Evolutionary conservation across 2,113 vertebrate genomes (phyloP), one percentile per base, ranked within the genome.

Genomic region (Myotis davidii): DNA sequence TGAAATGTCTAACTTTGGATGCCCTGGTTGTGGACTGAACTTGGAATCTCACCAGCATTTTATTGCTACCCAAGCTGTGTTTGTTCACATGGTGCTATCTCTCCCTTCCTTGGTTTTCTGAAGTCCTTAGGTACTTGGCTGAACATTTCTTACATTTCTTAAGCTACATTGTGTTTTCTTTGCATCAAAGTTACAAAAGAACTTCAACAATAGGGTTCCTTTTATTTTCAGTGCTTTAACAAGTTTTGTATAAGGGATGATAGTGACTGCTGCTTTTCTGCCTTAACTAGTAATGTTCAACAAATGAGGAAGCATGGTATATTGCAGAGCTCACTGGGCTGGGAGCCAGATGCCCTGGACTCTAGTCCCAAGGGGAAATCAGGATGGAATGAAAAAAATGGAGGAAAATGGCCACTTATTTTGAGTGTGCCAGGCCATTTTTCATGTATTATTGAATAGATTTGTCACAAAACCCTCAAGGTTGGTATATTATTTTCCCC

Each of bases 1-100:
- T 67, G 23, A 90, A 95, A 61, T 87, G n/a, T 8, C 32, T 69
- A 97, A 85, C 97, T 96, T 98, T 98, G 97, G 84, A 76, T 96
- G 97, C 97, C 94, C 16, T 39, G 73, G 72, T 78, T 0, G 1
- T 4, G 76, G 1, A 14, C 94, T 5, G 0, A 74, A 34, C 64
- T 92, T 95, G 96, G 94, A 97, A 96, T 92, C 39, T 87, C 79
- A 16, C 69, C 59, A 90, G 9, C 12, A 95, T 94, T 92, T 98
- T 91, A 34, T 39, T 29, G 25, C 23, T n/a, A 23, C 91, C 23
- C 14, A 94, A 89, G 97, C 97, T 98, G 79, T 97, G 95, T 98
- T 97, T 98, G 97, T 25, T 93, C 9, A 13, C 0, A 14, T 48
- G 0, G 0, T 1, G 9, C 90, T 98, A 95, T 98, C 96, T 48